These are phyloP conservation scores for Euura saliciscinereae DNA, from an alignment of 1,140 invertebrate genomes.

Conservation along the genomic window DNA sequence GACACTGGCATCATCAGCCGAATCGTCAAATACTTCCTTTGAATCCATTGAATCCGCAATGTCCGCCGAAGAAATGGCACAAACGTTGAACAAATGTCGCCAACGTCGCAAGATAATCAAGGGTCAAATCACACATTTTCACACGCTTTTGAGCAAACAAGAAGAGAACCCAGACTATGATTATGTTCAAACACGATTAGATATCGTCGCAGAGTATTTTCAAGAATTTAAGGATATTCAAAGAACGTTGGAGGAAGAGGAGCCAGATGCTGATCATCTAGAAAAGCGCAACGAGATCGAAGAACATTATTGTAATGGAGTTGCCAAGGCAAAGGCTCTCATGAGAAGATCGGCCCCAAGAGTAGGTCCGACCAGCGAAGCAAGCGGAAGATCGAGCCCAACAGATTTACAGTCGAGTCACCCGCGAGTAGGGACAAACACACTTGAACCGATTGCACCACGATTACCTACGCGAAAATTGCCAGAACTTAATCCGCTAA, in stretches of 20 bases:
- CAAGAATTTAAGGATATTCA: conserved; percentile 13
- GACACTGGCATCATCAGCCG: neutral
- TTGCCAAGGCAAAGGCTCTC: neutral
- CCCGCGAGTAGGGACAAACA: neutral
- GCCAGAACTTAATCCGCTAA: conserved; percentile 36
- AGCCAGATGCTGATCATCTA: neutral
- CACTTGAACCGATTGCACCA: too few relatives aligned
- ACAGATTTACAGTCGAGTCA: neutral
- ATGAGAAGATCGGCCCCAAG: neutral
- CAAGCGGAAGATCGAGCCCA: neutral
- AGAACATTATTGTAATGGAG: neutral
- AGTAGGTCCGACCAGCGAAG: neutral
- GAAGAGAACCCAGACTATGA: neutral
- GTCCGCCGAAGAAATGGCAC: neutral
- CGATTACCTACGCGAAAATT: conserved; percentile 17
- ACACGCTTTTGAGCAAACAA: neutral
- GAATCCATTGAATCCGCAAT: neutral
- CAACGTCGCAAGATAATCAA: neutral
- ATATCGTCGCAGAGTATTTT: neutral
- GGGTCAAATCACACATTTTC: neutral
- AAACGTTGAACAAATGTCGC: neutral
- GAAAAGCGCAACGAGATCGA: neutral
- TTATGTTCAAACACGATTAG: neutral
- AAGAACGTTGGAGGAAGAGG: conserved; percentile 1
- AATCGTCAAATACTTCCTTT: neutral